phyloP scores from a whole-genome alignment of 2,888 invertebrate species.

The Dyspetes luteomarginatus region DNA sequence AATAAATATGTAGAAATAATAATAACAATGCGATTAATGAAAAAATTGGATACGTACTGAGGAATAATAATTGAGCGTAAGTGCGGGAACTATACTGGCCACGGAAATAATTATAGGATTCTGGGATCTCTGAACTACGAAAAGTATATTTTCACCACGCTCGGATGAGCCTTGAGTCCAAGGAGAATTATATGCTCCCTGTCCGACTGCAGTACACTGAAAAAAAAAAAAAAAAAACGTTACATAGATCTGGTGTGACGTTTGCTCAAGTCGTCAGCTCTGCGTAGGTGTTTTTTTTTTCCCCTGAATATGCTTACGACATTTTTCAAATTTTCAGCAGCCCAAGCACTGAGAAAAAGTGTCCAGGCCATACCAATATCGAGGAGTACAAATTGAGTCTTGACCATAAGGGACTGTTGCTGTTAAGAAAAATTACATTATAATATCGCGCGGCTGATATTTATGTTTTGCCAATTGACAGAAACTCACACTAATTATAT shows the following conservation, averaged over 20 bases:
- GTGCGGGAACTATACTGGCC: slow-evolving; percentile 23
- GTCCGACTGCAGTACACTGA: slow-evolving; percentile 35
- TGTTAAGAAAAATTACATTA: background rate
- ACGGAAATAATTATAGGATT: slow-evolving; percentile 50
- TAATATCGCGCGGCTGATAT: background rate
- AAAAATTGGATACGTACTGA: too few relatives aligned
- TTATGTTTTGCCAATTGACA: too few relatives aligned
- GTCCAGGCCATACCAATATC: slow-evolving; percentile 25
- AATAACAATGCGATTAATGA: too few relatives aligned
- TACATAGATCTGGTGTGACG: too few relatives aligned
- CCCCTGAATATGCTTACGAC: slow-evolving; percentile 35
- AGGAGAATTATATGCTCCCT: slow-evolving; percentile 29
- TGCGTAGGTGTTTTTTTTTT: too few relatives aligned
- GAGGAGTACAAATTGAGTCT: slow-evolving; percentile 58
- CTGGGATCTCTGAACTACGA: slow-evolving; percentile 57
- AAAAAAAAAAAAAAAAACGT: too few relatives aligned
- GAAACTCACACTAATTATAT: slow-evolving; percentile 58
- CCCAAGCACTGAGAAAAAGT: slow-evolving; percentile 61
- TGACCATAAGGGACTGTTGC: slow-evolving; percentile 58
- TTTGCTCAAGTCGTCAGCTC: too few relatives aligned
- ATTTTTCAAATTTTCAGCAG: slow-evolving; percentile 58
- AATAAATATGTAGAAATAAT: too few relatives aligned
- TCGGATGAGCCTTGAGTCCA: slow-evolving; percentile 19
- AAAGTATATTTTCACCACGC: slow-evolving; percentile 27
- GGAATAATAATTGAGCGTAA: slow-evolving; percentile 27